Evolutionary conservation across 2,797 vertebrate species (phyloP).

Genomic region (Chrysocyon brachyurus): DNA sequence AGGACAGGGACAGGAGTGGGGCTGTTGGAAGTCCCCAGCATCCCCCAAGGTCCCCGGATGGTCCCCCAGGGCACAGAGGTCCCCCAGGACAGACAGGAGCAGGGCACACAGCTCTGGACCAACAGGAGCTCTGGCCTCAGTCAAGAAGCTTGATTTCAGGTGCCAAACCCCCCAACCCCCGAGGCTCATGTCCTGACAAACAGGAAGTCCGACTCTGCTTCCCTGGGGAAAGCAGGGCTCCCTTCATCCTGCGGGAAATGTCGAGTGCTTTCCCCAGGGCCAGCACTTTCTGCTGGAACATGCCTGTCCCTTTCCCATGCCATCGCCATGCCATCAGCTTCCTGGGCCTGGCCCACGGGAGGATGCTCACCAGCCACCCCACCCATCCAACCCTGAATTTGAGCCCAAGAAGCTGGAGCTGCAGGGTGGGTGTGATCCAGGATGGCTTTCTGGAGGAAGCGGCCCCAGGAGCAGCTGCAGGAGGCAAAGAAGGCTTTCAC

Average conservation of each 20-base stretch:
- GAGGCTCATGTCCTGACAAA: not conserved
- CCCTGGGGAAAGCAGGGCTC: too few relatives aligned
- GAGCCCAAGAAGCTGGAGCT: not conserved
- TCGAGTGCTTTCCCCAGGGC: not conserved
- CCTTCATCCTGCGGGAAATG: too few relatives aligned
- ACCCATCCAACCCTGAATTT: too few relatives aligned
- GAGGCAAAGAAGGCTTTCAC: conserved; percentile 41
- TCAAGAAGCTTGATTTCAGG: not conserved
- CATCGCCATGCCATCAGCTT: too few relatives aligned
- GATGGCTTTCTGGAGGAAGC: conserved; percentile 55
- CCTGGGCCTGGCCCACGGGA: not conserved
- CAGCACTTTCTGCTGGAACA: not conserved
- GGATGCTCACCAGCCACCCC: not conserved
- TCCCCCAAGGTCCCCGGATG: not conserved
- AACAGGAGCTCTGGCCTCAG: not conserved
- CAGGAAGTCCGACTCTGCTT: not conserved
- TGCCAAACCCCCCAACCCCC: not conserved
- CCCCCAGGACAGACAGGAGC: not conserved
- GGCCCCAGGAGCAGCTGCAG: not conserved
- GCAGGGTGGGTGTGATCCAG: not conserved
- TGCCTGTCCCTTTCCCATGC: accelerated
- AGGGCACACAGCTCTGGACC: not conserved
- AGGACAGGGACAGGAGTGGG: not conserved
- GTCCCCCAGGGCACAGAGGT: not conserved
- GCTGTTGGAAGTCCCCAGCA: too few relatives aligned